These are phyloP conservation scores for Eupithecia inturbata DNA, from an alignment of 2,888 invertebrate species.

Conservation along the genomic window DNA sequence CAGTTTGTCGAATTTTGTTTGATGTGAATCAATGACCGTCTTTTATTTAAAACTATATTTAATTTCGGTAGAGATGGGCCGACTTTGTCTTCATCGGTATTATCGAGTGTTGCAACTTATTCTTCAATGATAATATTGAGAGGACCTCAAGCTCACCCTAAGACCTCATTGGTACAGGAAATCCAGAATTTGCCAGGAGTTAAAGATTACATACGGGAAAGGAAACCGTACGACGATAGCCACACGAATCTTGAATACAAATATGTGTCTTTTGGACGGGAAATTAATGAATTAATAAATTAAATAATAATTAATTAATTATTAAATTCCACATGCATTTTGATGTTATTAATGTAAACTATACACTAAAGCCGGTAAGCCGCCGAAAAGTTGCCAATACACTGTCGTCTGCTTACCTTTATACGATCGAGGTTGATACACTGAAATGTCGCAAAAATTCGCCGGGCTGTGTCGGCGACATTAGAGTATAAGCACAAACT, in stretches of 20 bases:
- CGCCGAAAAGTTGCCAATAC: neutral
- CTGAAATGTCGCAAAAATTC: neutral
- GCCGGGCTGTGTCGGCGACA: neutral
- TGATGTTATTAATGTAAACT: neutral
- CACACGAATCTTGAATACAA: neutral
- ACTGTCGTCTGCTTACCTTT: neutral
- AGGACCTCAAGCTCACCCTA: constrained; percentile 67
- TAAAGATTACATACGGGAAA: constrained; percentile 65
- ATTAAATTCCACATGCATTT: too few species aligned
- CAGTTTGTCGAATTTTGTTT: neutral
- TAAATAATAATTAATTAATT: too few species aligned
- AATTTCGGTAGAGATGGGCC: constrained; percentile 68
- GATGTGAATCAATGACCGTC: neutral
- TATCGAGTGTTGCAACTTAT: constrained; percentile 61
- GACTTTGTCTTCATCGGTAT: constrained; percentile 71
- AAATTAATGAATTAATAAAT: too few species aligned
- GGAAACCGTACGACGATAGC: constrained; percentile 51
- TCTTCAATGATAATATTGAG: constrained; percentile 58
- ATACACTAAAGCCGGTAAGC: neutral
- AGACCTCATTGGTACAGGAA: constrained; percentile 55
- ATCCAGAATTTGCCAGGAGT: constrained; percentile 64
- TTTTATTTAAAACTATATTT: neutral
- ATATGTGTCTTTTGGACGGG: neutral
- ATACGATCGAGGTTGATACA: too few species aligned
- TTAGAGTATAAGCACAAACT: too few species aligned